Base-by-base conservation (phyloP, 1,140 invertebrate species). In the Atta texana region DNA sequence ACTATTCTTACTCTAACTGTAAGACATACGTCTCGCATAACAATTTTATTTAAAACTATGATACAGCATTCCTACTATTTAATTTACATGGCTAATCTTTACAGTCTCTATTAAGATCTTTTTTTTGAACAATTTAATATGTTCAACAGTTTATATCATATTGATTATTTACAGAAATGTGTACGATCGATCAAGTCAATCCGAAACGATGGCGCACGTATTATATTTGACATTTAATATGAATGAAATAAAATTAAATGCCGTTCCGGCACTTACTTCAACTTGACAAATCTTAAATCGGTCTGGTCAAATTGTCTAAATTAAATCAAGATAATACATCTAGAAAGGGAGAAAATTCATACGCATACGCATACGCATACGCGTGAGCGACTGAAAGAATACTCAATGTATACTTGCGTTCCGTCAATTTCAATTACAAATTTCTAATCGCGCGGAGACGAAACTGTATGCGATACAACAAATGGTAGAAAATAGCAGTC, bases 11-110 rank as follows among this genome's bases (percentile, higher is more conserved):
- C 64, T 81, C 75, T 80, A 24, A 31, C 21, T 44, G 24, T 8
- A 87, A 91, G 85, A 77, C 71, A 84, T 86, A 87, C 39, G 82
- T 89, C 53, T 87, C 87, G 64, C 69, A 84, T 89, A 91, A 92
- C 87, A 85, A 91, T 90, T 89, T 88, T 80, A 66, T 91, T 92
- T 87, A 88, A 88, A 90, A 91, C 90, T 93, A 93, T 93, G 88
- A 89, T 94, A 94, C 92, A 94, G 80, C 85, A 74, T 89, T 89
- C 69, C 89, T 92, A 94, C 77, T 81, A 57, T 87, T 89, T 90
- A 93, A 91, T 87, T 87, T 94, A 93, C 89, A 93, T 66, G 69
- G 34, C 75, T 92, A 86, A 87, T 87, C 87, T 90, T 92, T 88
- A 91, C 88, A 92, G 90, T 89, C 78, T 87, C 63, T 88, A 88